Percentiles rank a stretch among this genome's conserved stretches.
These are phyloP conservation scores for Caenorhabditis becei DNA, from an alignment of 2,888 invertebrate genomes.

Conservation along the genomic window DNA sequence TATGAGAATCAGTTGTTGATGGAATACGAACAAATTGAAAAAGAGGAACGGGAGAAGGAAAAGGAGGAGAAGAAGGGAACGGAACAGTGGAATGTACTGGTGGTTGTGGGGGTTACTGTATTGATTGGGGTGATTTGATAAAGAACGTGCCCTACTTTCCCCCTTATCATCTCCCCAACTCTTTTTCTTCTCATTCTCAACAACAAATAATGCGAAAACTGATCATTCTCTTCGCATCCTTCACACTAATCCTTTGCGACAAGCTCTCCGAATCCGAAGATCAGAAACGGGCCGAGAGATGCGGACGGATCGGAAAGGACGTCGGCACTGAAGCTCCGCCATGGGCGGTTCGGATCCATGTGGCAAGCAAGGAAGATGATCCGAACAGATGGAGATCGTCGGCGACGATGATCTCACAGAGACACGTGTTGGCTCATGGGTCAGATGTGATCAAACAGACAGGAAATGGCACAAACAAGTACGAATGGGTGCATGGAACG, in stretches of 20 bases:
- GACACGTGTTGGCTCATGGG: constrained; percentile 7
- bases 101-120: no score
- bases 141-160: no score
- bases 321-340: constrained; percentile 6
- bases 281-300: constrained; percentile 12
- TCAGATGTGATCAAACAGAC: no score
- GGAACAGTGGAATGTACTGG: no score
- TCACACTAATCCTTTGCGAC: background rate
- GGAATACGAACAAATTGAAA: no score
- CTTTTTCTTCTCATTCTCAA: background rate
- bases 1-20: no score
- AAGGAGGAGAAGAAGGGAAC: no score
- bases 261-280: constrained; percentile 23
- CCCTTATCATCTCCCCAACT: no score
- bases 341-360: background rate
- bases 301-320: constrained; percentile 8
- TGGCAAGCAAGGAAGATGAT: background rate
- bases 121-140: no score
- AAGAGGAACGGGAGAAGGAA: no score
- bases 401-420: constrained; percentile 9
- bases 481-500: constrained; percentile 9
- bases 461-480: background rate
- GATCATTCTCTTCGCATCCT: constrained; percentile 19
- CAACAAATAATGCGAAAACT: constrained; percentile 15
- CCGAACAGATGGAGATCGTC: background rate